Conservation (phyloP, 2,888 invertebrate species). For the Lasius platythorax region DNA sequence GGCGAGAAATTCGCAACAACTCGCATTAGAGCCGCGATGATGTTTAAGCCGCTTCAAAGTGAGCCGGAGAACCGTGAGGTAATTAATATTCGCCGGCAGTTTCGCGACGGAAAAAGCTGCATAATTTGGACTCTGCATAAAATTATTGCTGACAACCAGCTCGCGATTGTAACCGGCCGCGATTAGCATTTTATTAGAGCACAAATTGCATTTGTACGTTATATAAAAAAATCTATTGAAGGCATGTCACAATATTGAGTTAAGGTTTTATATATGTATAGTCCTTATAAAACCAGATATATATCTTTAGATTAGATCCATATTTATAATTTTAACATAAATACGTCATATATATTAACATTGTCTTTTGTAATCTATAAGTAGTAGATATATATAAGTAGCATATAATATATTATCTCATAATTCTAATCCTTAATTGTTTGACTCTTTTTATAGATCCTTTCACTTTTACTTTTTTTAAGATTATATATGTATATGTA, state of each 20-base stretch:
- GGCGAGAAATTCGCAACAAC: conserved; percentile 44
- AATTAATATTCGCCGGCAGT: conserved; percentile 61
- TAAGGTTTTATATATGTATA: background rate
- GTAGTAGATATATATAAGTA: background rate
- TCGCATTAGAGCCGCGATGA: conserved; percentile 41
- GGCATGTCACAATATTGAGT: background rate
- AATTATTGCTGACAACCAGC: conserved; percentile 43
- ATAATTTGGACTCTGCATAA: conserved; percentile 46
- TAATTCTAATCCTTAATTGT: background rate
- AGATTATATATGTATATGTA: background rate
- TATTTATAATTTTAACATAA: background rate
- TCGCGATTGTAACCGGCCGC: conserved; percentile 35
- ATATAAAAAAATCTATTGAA: background rate
- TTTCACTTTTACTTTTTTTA: background rate
- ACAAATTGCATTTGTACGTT: background rate
- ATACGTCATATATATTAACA: background rate
- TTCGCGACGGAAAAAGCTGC: conserved; percentile 39
- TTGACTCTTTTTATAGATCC: background rate
- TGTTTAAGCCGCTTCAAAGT: conserved; percentile 51
- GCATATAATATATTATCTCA: background rate
- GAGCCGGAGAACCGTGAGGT: conserved; percentile 39
- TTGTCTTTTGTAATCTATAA: background rate
- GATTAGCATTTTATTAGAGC: conserved; percentile 43
- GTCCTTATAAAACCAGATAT: background rate
- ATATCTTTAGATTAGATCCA: background rate